Evolutionary conservation across 2,888 invertebrate species (phyloP).

Genomic region (Abrostola tripartita): DNA sequence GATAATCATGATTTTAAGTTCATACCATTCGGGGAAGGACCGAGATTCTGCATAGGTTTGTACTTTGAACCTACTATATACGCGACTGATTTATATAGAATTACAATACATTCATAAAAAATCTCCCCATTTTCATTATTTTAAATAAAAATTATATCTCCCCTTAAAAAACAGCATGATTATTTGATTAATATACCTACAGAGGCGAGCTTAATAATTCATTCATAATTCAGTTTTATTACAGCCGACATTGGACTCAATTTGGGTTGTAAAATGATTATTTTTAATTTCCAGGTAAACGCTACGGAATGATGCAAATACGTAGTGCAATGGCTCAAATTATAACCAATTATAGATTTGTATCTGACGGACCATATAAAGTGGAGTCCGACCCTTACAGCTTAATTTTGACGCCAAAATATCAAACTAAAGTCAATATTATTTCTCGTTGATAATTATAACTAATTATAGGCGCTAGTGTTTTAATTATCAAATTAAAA

Average conservation of each 20-base stretch:
- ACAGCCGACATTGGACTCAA: no score
- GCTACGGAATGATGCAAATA: slow-evolving; percentile 78
- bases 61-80: neutral
- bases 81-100: no score
- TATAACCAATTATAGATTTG: slow-evolving; percentile 66
- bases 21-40: slow-evolving; percentile 79
- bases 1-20: slow-evolving; percentile 73
- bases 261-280: no score
- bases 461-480: neutral
- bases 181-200: no score
- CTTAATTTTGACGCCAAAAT: slow-evolving; percentile 65
- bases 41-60: slow-evolving; percentile 71
- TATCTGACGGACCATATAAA: slow-evolving; percentile 60
- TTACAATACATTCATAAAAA: no score
- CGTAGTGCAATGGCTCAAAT: slow-evolving; percentile 75
- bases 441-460: slow-evolving; percentile 52
- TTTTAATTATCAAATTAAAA: no score
- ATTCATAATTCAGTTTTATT: no score
- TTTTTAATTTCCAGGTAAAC: slow-evolving; percentile 70
- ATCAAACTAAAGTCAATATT: slow-evolving; percentile 70
- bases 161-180: no score
- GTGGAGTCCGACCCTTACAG: slow-evolving; percentile 68
- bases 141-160: no score
- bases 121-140: no score
- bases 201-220: no score